These are phyloP conservation scores for Odocoileus virginianus DNA, from an alignment of 2,113 vertebrate genomes.

Conservation along the genomic window DNA sequence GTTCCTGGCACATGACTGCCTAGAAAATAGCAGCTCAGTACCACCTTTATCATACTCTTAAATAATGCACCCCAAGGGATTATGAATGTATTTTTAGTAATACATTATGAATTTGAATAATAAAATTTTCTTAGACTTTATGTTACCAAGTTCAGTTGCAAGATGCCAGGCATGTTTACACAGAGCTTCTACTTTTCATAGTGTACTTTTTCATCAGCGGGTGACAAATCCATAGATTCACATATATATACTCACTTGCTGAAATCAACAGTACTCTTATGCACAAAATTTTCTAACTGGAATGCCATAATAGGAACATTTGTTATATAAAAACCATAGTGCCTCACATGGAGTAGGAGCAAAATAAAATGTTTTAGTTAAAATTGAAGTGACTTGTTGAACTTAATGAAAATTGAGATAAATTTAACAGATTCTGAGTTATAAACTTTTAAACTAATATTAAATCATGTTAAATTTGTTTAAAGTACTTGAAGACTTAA, in stretches of 20 bases:
- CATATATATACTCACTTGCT: not conserved
- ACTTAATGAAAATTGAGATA: not conserved
- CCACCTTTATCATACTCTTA: not conserved
- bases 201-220: not conserved
- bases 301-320: not conserved
- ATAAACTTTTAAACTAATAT: not conserved
- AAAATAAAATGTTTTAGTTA: constrained; percentile 7
- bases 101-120: not conserved
- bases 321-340: not conserved
- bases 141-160: not conserved
- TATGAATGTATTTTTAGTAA: not conserved
- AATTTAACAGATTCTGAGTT: not conserved
- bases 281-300: not conserved
- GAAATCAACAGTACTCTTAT: not conserved
- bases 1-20: not conserved
- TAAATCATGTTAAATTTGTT: not conserved
- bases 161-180: not conserved
- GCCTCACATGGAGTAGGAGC: not conserved
- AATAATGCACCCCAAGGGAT: not conserved
- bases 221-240: not conserved
- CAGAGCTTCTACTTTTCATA: not conserved
- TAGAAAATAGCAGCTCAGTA: not conserved
- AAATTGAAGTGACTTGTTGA: constrained; percentile 30
- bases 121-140: not conserved
- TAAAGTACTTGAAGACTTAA: not conserved